Conservation (phyloP, 2,113 vertebrate species). For the Bambusicola thoracicus region DNA sequence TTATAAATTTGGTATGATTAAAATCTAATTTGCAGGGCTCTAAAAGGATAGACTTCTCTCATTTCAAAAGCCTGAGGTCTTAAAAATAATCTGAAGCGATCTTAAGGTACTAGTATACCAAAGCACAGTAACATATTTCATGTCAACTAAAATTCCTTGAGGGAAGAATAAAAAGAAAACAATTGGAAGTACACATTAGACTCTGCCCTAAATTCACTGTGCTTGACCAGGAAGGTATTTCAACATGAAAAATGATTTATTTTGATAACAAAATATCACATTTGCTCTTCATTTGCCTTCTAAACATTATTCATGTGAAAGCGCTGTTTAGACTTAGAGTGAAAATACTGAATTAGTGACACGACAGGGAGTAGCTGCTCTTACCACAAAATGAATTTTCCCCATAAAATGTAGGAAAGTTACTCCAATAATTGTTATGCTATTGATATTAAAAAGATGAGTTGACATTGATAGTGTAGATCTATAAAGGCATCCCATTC, state of each 20-base stretch:
- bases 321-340: background rate
- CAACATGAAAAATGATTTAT: background rate
- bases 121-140: conserved; percentile 6
- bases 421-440: background rate
- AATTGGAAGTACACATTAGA: background rate
- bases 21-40: conserved; percentile 14
- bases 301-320: background rate
- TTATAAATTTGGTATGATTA: background rate
- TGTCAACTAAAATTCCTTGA: background rate
- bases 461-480: background rate
- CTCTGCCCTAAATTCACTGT: background rate
- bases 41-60: background rate
- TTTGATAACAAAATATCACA: background rate
- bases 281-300: background rate
- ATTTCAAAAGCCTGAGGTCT: background rate
- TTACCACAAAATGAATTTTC: background rate
- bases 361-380: background rate
- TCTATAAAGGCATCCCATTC: background rate
- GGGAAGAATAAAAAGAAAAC: conserved; percentile 7
- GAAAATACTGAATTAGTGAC: background rate
- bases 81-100: conserved; percentile 22
- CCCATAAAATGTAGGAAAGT: background rate
- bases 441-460: background rate
- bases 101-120: background rate
- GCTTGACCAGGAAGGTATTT: background rate